These are phyloP conservation scores for Dasysyrphus tricinctus DNA, from an alignment of 2,888 invertebrate species.

Conservation along the genomic window DNA sequence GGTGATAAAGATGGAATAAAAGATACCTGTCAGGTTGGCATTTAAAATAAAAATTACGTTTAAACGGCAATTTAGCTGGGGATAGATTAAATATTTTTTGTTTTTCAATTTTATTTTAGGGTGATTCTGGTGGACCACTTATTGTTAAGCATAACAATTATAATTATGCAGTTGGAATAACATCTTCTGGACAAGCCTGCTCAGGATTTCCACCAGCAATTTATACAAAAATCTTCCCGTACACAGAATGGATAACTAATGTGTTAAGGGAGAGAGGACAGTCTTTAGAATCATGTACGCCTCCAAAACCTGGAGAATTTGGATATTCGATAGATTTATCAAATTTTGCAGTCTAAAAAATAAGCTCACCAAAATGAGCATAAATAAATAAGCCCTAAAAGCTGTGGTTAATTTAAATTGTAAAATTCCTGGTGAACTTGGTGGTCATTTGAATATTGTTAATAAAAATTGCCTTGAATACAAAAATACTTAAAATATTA, in stretches of 20 bases:
- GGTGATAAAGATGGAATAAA: conserved; percentile 75
- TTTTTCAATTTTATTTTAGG: conserved; percentile 73
- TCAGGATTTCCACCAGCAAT: conserved; percentile 61
- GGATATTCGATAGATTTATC: too few relatives aligned
- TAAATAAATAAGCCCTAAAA: too few relatives aligned
- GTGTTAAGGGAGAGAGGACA: background rate
- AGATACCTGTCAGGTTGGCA: conserved; percentile 75
- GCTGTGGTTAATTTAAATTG: too few relatives aligned
- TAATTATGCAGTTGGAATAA: conserved; percentile 72
- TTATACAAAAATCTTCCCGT: conserved; percentile 43
- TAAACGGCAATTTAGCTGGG: background rate
- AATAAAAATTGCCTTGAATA: too few relatives aligned
- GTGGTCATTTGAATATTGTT: too few relatives aligned
- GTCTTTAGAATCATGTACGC: background rate
- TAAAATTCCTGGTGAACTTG: too few relatives aligned
- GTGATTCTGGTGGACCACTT: conserved; percentile 76
- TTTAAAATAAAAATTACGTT: background rate
- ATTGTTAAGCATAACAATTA: conserved; percentile 37
- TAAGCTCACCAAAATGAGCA: too few relatives aligned
- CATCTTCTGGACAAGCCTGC: conserved; percentile 73
- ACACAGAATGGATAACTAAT: conserved; percentile 1
- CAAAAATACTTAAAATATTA: too few relatives aligned
- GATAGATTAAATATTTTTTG: too few relatives aligned
- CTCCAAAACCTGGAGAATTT: too few relatives aligned
- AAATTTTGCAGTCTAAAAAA: too few relatives aligned